Evolutionary conservation across 2,888 invertebrate genomes (phyloP).

Genomic region (Lampropteryx suffumata): DNA sequence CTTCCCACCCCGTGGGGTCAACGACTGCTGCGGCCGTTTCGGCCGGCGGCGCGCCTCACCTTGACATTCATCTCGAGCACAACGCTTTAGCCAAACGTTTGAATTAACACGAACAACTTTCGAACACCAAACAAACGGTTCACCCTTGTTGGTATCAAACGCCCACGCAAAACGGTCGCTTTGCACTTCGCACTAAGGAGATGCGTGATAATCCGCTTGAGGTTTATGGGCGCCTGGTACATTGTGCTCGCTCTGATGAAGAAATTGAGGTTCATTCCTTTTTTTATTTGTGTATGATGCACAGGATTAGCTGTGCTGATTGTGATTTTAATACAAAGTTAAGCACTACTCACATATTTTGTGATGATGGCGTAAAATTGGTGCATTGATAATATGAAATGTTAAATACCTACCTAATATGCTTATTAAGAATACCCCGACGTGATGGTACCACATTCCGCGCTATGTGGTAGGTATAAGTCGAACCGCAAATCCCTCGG

Average conservation of each 20-base stretch:
- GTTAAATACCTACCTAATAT: too few relatives aligned
- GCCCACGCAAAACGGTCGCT: constrained; percentile 45
- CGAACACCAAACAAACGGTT: constrained; percentile 46
- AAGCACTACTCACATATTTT: too few relatives aligned
- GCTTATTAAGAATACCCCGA: not conserved
- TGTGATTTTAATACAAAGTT: too few relatives aligned
- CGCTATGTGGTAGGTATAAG: constrained; percentile 21
- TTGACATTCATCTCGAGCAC: constrained; percentile 81
- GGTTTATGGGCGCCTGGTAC: constrained; percentile 52
- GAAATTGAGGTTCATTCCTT: constrained; percentile 42
- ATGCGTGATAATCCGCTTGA: constrained; percentile 39
- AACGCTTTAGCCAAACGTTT: constrained; percentile 73
- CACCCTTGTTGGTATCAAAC: constrained; percentile 39
- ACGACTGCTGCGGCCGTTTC: constrained; percentile 77
- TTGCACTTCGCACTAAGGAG: constrained; percentile 39
- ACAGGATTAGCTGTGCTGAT: too few relatives aligned
- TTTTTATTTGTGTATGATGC: not conserved
- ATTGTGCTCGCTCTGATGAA: constrained; percentile 40
- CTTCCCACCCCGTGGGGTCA: constrained; percentile 64
- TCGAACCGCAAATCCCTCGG: constrained; percentile 35
- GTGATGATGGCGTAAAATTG: too few relatives aligned
- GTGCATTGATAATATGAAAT: too few relatives aligned
- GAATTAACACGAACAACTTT: constrained; percentile 68
- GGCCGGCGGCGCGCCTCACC: constrained; percentile 80
- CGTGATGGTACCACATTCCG: constrained; percentile 24